These are phyloP conservation scores for Amphiprion percula DNA, from an alignment of 2,113 vertebrate genomes.

Conservation along the genomic window DNA sequence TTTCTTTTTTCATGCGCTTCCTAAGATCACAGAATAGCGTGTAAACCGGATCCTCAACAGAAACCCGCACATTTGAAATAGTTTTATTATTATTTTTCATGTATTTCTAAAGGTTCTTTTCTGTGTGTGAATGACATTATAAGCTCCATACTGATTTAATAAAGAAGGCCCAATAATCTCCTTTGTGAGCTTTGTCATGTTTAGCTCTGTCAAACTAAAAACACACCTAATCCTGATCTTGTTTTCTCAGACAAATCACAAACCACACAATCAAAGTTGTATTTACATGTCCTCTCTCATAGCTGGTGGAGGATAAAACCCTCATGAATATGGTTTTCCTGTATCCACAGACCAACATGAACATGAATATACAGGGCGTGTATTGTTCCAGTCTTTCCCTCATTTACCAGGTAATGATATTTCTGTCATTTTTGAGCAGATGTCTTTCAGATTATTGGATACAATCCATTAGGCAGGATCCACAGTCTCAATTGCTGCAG, in stretches of 20 bases:
- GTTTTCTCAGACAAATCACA: slow-evolving; percentile 46
- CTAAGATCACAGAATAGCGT: slow-evolving; percentile 43
- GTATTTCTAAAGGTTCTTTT: neutral
- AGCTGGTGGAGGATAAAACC: neutral
- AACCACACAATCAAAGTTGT: neutral
- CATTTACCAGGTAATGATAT: slow-evolving; percentile 18
- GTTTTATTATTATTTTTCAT: neutral
- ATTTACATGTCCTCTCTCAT: neutral
- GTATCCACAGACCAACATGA: neutral
- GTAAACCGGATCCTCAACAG: slow-evolving; percentile 5
- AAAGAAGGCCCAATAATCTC: slow-evolving; percentile 23
- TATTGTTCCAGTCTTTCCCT: slow-evolving; percentile 9
- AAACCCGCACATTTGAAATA: neutral
- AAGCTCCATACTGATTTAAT: slow-evolving; percentile 39
- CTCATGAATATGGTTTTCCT: slow-evolving; percentile 2
- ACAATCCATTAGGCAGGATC: slow-evolving; percentile 39
- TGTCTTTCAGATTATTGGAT: slow-evolving; percentile 44
- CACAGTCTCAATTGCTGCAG: slow-evolving; percentile 19
- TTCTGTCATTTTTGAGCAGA: slow-evolving; percentile 45
- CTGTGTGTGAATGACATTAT: neutral
- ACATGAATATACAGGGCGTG: slow-evolving; percentile 1
- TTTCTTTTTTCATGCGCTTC: slow-evolving; percentile 7
- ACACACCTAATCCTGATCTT: slow-evolving; percentile 8
- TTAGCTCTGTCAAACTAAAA: slow-evolving; percentile 26
- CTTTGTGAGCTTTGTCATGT: slow-evolving; percentile 17